Conservation (phyloP, 2,797 vertebrate genomes). For the Borostomias antarcticus region DNA sequence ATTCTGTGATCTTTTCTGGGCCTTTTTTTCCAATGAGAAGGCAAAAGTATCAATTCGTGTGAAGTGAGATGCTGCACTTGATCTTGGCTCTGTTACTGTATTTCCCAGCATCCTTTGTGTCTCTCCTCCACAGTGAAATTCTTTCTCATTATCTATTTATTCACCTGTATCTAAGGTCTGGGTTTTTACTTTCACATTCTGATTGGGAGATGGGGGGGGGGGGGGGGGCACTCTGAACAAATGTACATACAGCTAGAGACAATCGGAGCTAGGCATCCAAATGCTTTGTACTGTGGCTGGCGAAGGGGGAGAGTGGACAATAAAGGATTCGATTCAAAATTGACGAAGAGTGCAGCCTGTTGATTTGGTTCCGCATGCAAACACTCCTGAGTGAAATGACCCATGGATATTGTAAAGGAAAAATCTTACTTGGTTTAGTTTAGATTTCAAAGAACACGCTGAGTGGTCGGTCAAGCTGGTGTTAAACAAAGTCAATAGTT, state of each 20-base stretch:
- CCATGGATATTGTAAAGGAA: no score
- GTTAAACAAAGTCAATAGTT: no score
- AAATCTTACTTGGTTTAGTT: no score
- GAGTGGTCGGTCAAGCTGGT: no score
- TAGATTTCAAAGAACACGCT: no score
- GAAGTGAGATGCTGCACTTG: background rate
- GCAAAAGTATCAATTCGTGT: background rate
- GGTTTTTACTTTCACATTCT: conserved; percentile 14
- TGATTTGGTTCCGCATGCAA: background rate
- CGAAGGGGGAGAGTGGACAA: conserved; percentile 22
- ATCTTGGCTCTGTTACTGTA: background rate
- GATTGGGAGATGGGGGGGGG: no score
- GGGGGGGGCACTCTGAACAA: background rate
- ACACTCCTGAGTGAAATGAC: no score
- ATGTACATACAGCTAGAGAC: conserved; percentile 40
- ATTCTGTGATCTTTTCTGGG: background rate
- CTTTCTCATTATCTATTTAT: conserved; percentile 31
- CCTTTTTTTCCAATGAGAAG: background rate
- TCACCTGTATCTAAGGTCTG: conserved; percentile 15
- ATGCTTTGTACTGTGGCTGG: conserved; percentile 30
- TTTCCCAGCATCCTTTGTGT: conserved; percentile 8
- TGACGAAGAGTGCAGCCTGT: conserved; percentile 7
- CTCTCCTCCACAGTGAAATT: background rate
- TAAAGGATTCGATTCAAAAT: conserved; percentile 31
- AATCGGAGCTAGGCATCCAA: conserved; percentile 42